A percentile compares a stretch with the other conserved stretches of the same genome.
These are phyloP conservation scores for Neolamprologus cancellatus DNA, from an alignment of 2,113 vertebrate genomes.

Conservation along the genomic window DNA sequence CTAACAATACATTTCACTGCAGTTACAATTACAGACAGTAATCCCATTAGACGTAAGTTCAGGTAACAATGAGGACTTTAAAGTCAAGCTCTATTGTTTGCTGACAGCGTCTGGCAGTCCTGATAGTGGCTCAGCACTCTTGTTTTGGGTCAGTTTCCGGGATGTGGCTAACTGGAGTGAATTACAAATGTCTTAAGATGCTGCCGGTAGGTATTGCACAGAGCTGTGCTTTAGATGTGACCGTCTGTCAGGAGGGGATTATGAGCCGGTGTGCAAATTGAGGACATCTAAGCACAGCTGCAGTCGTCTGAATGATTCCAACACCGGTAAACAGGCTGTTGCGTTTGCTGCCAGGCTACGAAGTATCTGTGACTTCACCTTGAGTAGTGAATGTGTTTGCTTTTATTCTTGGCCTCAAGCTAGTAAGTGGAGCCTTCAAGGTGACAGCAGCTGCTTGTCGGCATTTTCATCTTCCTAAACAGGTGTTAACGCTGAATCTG, in stretches of 20 bases:
- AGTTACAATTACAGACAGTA: conserved; percentile 19
- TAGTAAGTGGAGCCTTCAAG: neutral
- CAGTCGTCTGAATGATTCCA: neutral
- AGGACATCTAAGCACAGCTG: neutral
- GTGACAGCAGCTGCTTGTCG: neutral
- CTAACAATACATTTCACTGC: conserved; percentile 1
- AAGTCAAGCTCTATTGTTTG: conserved; percentile 11
- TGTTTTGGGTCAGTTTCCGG: neutral
- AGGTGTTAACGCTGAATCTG: neutral
- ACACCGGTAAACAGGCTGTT: neutral
- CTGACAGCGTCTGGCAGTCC: neutral
- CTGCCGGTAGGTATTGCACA: neutral
- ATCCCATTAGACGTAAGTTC: conserved; percentile 16
- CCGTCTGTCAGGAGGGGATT: neutral
- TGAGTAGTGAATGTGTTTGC: neutral
- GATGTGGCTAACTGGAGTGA: neutral
- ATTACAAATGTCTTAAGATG: conserved; percentile 5
- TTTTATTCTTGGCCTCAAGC: neutral
- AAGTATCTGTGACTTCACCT: neutral
- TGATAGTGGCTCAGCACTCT: neutral
- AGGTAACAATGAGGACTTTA: conserved; percentile 38
- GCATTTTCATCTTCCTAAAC: neutral
- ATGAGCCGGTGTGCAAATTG: neutral
- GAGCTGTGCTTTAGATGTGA: neutral
- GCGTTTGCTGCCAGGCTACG: neutral